Conservation (phyloP, 2,888 invertebrate genomes). For the Tiliacea citrago region DNA sequence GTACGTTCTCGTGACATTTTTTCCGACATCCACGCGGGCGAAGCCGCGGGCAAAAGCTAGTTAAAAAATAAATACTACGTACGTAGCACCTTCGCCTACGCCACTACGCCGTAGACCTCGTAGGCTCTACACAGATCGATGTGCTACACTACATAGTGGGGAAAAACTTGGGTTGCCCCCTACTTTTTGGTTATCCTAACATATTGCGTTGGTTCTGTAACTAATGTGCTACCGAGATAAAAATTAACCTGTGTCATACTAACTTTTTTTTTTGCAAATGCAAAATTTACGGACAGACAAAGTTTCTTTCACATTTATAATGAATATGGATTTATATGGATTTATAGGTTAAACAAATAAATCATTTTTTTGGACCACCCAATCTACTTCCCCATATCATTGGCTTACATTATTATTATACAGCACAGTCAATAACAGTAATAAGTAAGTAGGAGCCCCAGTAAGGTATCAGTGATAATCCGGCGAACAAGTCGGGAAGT, state of each 20-base stretch:
- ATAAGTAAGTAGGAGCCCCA: slow-evolving; percentile 13
- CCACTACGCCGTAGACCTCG: too few relatives aligned
- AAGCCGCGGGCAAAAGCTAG: too few relatives aligned
- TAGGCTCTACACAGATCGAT: slow-evolving; percentile 79
- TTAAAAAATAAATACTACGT: too few relatives aligned
- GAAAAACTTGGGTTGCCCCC: neutral
- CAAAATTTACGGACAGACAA: neutral
- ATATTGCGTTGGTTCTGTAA: neutral
- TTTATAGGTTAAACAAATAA: too few relatives aligned
- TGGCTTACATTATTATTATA: neutral
- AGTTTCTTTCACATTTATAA: neutral
- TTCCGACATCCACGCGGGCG: too few relatives aligned
- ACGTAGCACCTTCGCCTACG: too few relatives aligned
- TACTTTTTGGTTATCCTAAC: neutral
- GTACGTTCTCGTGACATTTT: too few relatives aligned
- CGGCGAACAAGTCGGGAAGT: slow-evolving; percentile 67
- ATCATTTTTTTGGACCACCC: neutral
- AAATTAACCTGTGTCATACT: too few relatives aligned
- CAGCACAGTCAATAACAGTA: slow-evolving; percentile 2
- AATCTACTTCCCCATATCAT: neutral
- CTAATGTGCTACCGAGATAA: too few relatives aligned
- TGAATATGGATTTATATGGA: too few relatives aligned
- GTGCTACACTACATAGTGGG: neutral
- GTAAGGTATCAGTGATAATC: slow-evolving; percentile 68
- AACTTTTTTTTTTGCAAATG: too few relatives aligned